Conservation (phyloP, 2,113 vertebrate species). For the Trochalopteron elliotii region DNA sequence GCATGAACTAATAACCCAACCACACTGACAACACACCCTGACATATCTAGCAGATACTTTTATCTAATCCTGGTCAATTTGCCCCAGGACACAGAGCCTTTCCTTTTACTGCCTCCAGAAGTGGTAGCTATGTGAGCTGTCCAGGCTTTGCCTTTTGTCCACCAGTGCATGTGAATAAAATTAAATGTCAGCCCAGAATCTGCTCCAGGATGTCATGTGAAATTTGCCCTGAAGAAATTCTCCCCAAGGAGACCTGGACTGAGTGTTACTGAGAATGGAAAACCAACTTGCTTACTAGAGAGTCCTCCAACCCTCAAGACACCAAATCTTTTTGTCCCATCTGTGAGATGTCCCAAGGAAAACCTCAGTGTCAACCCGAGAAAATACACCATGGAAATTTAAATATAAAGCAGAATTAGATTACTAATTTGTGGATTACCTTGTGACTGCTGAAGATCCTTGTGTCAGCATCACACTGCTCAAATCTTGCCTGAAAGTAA, state of each 20-base stretch:
- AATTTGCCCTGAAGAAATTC: not conserved
- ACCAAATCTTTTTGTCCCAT: not conserved
- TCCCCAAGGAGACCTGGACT: not conserved
- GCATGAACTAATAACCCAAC: too few species aligned
- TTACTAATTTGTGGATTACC: not conserved
- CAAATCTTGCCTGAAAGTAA: not conserved
- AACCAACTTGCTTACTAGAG: not conserved
- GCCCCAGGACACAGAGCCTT: not conserved
- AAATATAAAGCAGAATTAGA: not conserved
- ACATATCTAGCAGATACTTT: not conserved
- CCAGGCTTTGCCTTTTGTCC: not conserved
- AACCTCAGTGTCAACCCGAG: not conserved
- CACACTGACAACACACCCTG: accelerated
- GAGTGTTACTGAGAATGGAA: not conserved
- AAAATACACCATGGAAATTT: not conserved
- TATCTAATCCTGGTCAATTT: not conserved
- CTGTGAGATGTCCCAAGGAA: not conserved
- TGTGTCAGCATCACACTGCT: not conserved
- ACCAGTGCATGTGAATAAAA: not conserved
- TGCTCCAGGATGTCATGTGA: not conserved
- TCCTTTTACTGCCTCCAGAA: not conserved
- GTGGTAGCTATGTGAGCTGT: too few species aligned
- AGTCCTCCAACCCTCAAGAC: not conserved
- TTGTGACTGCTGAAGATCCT: not conserved
- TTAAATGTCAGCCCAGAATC: not conserved